A percentile compares a stretch with the other conserved stretches of the same genome.
These are phyloP conservation scores for Spondyliosoma cantharus DNA, from an alignment of 2,797 vertebrate genomes.

Conservation along the genomic window DNA sequence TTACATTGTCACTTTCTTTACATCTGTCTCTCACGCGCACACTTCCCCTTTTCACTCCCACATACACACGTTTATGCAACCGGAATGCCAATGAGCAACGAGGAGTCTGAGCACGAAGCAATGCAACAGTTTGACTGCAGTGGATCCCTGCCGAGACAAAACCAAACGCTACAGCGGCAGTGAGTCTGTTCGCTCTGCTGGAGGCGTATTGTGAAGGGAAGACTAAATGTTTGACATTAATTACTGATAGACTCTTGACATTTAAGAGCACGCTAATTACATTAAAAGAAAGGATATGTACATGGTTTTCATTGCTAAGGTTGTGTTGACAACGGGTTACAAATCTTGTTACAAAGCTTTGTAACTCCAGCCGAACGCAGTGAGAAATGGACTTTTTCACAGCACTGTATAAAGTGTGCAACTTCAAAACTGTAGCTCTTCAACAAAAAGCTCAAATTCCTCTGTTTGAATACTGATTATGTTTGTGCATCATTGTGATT, in stretches of 20 bases:
- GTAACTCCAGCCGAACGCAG: no score
- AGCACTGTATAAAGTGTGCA: no score
- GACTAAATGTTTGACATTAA: not conserved
- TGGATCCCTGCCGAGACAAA: constrained; percentile 67
- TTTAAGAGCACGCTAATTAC: not conserved
- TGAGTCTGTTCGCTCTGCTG: constrained; percentile 16
- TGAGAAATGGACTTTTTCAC: no score
- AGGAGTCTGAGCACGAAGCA: constrained; percentile 78
- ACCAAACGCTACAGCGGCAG: constrained; percentile 45
- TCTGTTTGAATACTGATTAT: constrained; percentile 32
- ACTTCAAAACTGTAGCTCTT: not conserved
- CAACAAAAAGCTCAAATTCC: not conserved
- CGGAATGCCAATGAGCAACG: constrained; percentile 77
- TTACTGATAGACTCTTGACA: not conserved
- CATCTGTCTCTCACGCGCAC: constrained; percentile 28
- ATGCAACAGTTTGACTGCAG: constrained; percentile 84
- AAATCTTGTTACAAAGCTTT: no score
- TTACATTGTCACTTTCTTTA: constrained; percentile 52
- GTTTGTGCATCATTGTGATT: constrained; percentile 18
- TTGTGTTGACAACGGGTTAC: no score
- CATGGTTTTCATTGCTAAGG: not conserved
- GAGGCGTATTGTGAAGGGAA: not conserved
- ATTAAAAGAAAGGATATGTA: not conserved
- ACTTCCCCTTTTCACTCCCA: constrained; percentile 6
- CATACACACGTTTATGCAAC: constrained; percentile 54